Base-by-base conservation (phyloP, 2,888 invertebrate genomes). In the Leptarthrus brevirostris region DNA sequence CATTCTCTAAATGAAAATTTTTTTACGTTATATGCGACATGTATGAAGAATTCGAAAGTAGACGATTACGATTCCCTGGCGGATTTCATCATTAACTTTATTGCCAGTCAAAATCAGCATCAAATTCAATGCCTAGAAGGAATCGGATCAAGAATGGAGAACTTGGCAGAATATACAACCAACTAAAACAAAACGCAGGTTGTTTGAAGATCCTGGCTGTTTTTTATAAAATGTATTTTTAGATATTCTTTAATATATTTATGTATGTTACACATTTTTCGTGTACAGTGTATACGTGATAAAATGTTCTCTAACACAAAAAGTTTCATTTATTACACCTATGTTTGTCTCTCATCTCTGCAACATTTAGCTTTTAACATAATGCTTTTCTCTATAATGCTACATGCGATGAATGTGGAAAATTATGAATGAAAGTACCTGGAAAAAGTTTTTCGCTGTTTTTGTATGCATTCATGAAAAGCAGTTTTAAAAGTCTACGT, bases 51-150 rank as follows among this genome's bases (percentile, higher is more conserved):
- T 6, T 34, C 58, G 3, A 12, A 52, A 26, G 12, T 22, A 5
- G 14, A 64, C 30, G 34, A 72, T 24, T 53, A 44, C 3, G 20
- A 52, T 1, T 40, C 47, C 20, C 8, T 72, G 44, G 74, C 71
- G 30, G 71, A 24, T 10, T 74, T 61, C 24, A 54, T 72, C 40
- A 47, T 18, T 2, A n/a, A 49, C n/a, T 52, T 70, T n/a, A 58
- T 64, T 20, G 52, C 4, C 26, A 47, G 44, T 44, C 49, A 47
- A 14, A 74, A 64, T 12, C 58, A 71, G 30, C 53, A 61, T 10
- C 71, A 74, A 71, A 53, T 53, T n/a, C 10, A 34, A n/a, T 74
- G 74, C 34, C 56, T 74, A 12, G 40, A 61, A 36, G 40, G 20
- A 6, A 18, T 36, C 40, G 10, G 18, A 36, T 12, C 3, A 8